phyloP scores from a whole-genome alignment of 2,797 vertebrate species.

The Rhinophrynus dorsalis region DNA sequence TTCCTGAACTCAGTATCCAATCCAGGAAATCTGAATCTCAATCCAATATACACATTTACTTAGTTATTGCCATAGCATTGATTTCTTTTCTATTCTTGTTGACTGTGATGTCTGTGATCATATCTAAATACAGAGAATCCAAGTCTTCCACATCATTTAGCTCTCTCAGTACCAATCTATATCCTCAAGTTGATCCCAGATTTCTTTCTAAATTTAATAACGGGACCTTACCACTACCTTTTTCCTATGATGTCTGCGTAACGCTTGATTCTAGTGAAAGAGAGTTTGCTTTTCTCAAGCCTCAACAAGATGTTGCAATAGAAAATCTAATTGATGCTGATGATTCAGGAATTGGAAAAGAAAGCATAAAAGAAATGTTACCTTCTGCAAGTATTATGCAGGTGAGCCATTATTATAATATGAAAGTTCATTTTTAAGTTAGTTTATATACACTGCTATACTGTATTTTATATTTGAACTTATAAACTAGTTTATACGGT shows the following conservation, averaged over 20 bases:
- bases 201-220: conserved; percentile 35
- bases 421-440: background rate
- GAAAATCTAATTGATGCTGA: background rate
- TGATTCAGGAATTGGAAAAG: background rate
- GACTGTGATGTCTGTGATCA: conserved; percentile 45
- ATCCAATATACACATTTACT: conserved; percentile 25
- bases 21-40: conserved; percentile 36
- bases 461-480: no score
- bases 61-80: conserved; percentile 19
- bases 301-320: background rate
- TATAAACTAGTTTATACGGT: no score
- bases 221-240: conserved; percentile 30
- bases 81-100: conserved; percentile 56
- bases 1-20: background rate
- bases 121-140: conserved; percentile 23
- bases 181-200: conserved; percentile 25
- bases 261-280: conserved; percentile 36
- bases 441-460: background rate
- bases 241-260: conserved; percentile 41
- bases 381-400: background rate
- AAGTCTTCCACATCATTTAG: background rate
- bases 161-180: conserved; percentile 45
- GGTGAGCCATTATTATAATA: conserved; percentile 47
- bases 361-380: background rate
- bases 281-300: conserved; percentile 50